phyloP scores from a whole-genome alignment of 2,888 invertebrate species.

The Dynastes grantii region DNA sequence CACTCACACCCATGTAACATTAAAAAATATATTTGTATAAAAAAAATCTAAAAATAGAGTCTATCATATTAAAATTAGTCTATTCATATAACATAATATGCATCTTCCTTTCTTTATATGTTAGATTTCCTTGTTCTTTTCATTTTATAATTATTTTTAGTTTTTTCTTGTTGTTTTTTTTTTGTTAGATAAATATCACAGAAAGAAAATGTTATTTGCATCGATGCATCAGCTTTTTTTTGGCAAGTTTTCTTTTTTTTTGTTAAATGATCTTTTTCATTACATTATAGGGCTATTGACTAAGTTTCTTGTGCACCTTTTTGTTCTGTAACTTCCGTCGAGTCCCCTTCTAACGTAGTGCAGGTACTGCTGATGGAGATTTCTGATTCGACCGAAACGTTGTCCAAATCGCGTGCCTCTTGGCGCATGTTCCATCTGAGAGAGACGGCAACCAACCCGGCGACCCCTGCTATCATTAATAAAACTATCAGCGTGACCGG shows the following conservation, averaged over 20 bases:
- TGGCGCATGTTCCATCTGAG: conserved; percentile 74
- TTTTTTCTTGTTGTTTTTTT: not conserved
- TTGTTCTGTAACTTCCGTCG: conserved; percentile 11
- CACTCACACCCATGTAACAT: too few relatives aligned
- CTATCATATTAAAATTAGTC: too few relatives aligned
- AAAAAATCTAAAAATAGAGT: too few relatives aligned
- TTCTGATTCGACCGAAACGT: conserved; percentile 63
- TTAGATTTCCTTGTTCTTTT: too few relatives aligned
- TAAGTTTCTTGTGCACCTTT: not conserved
- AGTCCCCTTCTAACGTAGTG: conserved; percentile 62
- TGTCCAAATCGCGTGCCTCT: conserved; percentile 70
- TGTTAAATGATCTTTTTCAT: too few relatives aligned
- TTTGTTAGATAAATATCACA: conserved; percentile 35
- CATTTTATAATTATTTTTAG: too few relatives aligned
- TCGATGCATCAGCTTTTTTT: conserved; percentile 9
- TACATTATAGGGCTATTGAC: too few relatives aligned
- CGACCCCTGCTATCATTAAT: conserved; percentile 75
- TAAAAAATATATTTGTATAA: too few relatives aligned
- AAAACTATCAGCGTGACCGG: conserved; percentile 73
- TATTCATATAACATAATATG: too few relatives aligned
- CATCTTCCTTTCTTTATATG: too few relatives aligned
- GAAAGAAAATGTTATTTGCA: conserved; percentile 28
- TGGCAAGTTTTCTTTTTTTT: conserved; percentile 20
- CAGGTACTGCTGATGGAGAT: conserved; percentile 61
- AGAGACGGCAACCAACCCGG: conserved; percentile 73